Base-by-base conservation (phyloP, 2,113 vertebrate genomes). In the Tupaia tana region DNA sequence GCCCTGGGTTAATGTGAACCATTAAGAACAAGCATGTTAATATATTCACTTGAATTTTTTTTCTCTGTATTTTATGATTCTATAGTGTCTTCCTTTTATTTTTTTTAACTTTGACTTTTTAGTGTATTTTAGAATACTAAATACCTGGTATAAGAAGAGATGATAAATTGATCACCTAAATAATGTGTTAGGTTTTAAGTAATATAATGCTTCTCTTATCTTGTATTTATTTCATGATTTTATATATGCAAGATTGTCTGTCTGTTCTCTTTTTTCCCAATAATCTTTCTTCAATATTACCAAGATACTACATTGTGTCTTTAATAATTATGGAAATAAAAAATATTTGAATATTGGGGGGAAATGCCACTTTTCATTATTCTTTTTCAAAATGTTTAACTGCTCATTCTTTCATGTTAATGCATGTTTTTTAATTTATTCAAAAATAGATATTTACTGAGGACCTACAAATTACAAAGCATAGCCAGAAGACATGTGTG, bases 11-110 rank as follows among this genome's bases (percentile, higher is more conserved):
- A 97, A 96, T 34, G n/a, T 31, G 70, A 93, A 63, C 80, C 69
- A 88, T 97, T 97, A 91, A 96, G 66, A 93, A 66, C 19, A 86
- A n/a, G 18, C 66, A 91, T 31, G 59, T 80, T 91, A 96, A 92
- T 79, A 93, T 69, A 81, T 80, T 96, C 80, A 29, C 81, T 84
- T 80, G 59, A 16, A 80, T 92, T 96, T 85, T 71, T 71, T 77
- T 82, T 10, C 27, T 66, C 11, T 58, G 18, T 59, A 54, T 90
- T 94, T 96, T 96, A 77, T 89, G 27, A 6, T 79, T 59, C 43
- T 43, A 43, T 43, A 43, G 14, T 66, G 92, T 19, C 67, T 27
- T 79, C 67, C 19, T 90, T 56, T 63, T 13, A 0, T 19, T 89
- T 88, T 70, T 83, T 86, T 79, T 58, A 56, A 54, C 24, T 95